phyloP scores from a whole-genome alignment of 2,888 invertebrate genomes.

The Pristionchus exspectatus region DNA sequence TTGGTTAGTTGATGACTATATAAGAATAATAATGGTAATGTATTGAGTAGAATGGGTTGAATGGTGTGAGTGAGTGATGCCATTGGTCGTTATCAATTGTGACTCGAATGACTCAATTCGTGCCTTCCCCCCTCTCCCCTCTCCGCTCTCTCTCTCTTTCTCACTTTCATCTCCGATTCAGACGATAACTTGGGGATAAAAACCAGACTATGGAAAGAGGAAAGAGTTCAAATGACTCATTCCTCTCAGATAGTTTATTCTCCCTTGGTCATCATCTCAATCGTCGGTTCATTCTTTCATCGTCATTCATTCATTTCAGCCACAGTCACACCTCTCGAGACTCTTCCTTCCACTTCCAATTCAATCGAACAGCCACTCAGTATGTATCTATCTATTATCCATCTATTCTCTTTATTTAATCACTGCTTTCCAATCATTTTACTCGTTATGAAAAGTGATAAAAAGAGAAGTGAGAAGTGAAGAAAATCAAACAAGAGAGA shows the following conservation, averaged over 20 bases:
- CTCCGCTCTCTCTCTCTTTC: neutral
- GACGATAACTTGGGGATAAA: neutral
- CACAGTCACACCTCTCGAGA: neutral
- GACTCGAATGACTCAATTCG: neutral
- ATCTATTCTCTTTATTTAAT: neutral
- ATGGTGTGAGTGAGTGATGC: neutral
- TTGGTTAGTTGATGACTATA: conserved; percentile 8
- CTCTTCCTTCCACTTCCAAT: neutral
- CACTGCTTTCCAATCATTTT: neutral
- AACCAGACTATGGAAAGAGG: neutral
- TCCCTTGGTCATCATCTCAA: neutral
- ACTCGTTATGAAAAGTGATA: conserved; percentile 8
- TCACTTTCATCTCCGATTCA: conserved; percentile 3
- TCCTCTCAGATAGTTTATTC: neutral
- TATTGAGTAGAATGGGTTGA: neutral
- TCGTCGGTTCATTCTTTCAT: too few relatives aligned
- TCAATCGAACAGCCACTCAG: neutral
- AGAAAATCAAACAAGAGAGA: conserved; percentile 17
- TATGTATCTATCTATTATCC: neutral
- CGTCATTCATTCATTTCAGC: neutral
- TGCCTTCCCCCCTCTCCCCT: neutral
- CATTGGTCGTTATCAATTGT: conserved; percentile 7
- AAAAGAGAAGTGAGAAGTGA: conserved; percentile 11
- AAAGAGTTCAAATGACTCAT: neutral
- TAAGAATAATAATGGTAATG: neutral